phyloP scores from a whole-genome alignment of 1,140 invertebrate species.

The Trissolcus basalis region DNA sequence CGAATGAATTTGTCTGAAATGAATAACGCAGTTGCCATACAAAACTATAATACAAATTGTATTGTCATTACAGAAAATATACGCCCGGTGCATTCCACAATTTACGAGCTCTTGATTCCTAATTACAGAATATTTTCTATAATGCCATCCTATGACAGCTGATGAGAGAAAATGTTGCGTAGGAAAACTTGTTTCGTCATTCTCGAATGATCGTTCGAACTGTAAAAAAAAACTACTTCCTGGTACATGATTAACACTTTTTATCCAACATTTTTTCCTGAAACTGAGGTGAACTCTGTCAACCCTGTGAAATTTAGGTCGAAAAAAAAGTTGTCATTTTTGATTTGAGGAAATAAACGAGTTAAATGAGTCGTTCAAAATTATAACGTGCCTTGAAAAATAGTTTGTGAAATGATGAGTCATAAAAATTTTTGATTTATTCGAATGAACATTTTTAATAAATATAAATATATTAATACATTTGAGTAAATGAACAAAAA shows the following conservation, averaged over 20 bases:
- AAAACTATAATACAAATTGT: conserved; percentile 61
- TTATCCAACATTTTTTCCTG: no score
- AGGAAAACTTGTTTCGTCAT: background rate
- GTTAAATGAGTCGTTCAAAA: background rate
- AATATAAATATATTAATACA: no score
- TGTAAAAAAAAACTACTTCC: background rate
- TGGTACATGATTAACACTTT: background rate
- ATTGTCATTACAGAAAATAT: conserved; percentile 53
- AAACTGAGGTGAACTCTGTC: no score
- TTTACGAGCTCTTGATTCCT: conserved; percentile 2
- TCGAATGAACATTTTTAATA: no score
- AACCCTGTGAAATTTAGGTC: background rate
- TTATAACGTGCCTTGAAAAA: background rate
- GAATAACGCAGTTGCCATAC: conserved; percentile 18
- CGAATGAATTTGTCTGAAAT: conserved; percentile 60
- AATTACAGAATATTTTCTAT: conserved; percentile 19
- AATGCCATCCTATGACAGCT: background rate
- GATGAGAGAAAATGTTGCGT: background rate
- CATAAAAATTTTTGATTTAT: no score
- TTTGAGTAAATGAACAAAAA: no score
- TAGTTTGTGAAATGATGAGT: background rate
- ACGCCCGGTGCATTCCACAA: background rate
- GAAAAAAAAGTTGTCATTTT: background rate
- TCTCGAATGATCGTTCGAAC: background rate
- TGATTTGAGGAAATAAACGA: background rate